Conservation (phyloP, 2,113 vertebrate species). For the Alligator mississippiensis region DNA sequence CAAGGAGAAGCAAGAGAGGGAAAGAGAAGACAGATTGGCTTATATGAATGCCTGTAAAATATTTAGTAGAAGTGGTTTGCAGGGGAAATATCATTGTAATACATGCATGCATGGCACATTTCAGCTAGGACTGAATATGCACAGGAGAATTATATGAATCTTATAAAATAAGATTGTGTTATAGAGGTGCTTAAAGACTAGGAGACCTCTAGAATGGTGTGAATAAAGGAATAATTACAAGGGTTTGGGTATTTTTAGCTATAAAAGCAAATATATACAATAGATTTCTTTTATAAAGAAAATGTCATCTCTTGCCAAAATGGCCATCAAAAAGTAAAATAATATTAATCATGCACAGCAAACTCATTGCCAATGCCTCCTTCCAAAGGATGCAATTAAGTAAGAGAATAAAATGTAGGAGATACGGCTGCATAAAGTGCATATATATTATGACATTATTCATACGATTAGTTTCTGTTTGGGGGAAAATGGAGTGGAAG, state of each 20-base stretch:
- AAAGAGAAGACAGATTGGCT: background rate
- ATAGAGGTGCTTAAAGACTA: background rate
- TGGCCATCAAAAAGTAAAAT: background rate
- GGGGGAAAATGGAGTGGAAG: background rate
- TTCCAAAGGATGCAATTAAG: background rate
- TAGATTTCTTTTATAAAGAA: background rate
- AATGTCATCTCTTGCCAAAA: background rate
- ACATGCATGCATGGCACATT: slow-evolving; percentile 32
- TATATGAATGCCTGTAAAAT: background rate
- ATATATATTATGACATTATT: background rate
- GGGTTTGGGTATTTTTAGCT: background rate
- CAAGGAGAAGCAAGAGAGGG: background rate
- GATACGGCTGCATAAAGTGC: background rate
- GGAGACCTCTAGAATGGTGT: slow-evolving; percentile 23
- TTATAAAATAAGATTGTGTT: background rate
- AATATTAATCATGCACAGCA: background rate
- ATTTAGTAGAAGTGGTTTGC: background rate
- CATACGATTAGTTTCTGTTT: slow-evolving; percentile 17
- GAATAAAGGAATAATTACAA: background rate
- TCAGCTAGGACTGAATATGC: slow-evolving; percentile 22
- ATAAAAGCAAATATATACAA: background rate
- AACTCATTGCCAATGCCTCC: background rate
- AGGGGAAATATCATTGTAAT: background rate
- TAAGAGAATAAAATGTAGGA: background rate
- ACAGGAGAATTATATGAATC: slow-evolving; percentile 33